Evolutionary conservation across 2,888 invertebrate species (phyloP), one percentile per base, ranked within the genome.

Genomic region (Diplolepis rosae): DNA sequence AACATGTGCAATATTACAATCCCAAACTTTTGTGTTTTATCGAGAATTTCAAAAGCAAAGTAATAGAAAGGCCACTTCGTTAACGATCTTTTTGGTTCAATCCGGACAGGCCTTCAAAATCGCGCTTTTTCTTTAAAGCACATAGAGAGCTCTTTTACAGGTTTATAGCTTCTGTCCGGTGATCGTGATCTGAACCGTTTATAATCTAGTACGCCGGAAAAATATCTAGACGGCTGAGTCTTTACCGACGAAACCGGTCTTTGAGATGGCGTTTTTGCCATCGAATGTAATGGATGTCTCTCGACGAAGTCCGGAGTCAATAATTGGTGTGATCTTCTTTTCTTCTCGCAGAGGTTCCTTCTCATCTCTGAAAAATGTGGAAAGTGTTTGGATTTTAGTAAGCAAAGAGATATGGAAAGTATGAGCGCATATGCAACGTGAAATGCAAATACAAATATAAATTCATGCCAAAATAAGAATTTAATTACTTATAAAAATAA

Each of bases 221-320:
- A 88, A 88, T 88, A 88, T 88, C 88, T 88, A 95, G 82, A 96
- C 96, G 68, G 96, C 95, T n/a, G 96, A 96, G 88, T 96, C 95
- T 90, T 96, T 96, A 80, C 96, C 96, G 84, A 96, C 95, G 82
- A 95, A 94, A 73, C 95, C 95, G 72, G 95, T 94, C 84, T 95
- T 95, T 50, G 96, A 94, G 84, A 95, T 94, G 39, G 95, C 95
- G 81, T 94, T 93, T 83, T 93, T 93, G 4, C 95, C 94, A 83
- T 96, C 95, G 85, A 94, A 96, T 86, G 95, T 95, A 24, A 95
- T 93, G 24, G 95, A 94, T 70, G 94, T 93, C 81, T 94, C 94
- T 77, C 94, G 93, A 84, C 93, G 94, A 79, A 93, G 90, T 69
- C 93, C 93, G 65, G 92, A 93, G 73, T 93, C 92, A 75, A 90